Evolutionary conservation across 1,140 invertebrate species (phyloP).

Genomic region (Nilaparvata lugens): DNA sequence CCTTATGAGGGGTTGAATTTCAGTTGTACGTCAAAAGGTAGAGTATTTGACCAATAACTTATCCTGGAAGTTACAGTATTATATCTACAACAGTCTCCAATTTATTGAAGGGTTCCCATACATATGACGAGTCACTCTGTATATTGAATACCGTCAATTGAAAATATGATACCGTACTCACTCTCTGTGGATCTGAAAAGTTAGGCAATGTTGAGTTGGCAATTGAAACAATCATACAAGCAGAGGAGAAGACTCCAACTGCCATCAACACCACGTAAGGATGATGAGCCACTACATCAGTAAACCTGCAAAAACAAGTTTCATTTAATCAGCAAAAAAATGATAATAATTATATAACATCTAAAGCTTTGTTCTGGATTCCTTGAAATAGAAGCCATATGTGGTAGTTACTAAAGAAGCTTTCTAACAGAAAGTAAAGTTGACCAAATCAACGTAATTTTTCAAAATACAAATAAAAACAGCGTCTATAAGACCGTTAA

Average conservation of each 20-base stretch:
- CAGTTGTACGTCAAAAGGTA: too few species aligned
- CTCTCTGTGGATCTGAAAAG: slow-evolving; percentile 67
- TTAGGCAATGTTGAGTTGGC: slow-evolving; percentile 57
- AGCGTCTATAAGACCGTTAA: too few species aligned
- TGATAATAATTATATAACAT: background rate
- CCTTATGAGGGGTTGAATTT: too few species aligned
- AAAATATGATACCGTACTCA: too few species aligned
- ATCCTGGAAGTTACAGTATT: too few species aligned
- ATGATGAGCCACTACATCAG: slow-evolving; percentile 58
- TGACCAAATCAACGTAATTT: too few species aligned
- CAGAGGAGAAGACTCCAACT: slow-evolving; percentile 54
- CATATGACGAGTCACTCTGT: too few species aligned
- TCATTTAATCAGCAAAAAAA: background rate
- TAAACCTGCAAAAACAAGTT: slow-evolving; percentile 37
- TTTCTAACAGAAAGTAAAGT: background rate
- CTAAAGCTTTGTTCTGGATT: background rate
- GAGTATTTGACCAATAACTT: too few species aligned
- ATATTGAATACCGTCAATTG: background rate
- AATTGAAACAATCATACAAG: slow-evolving; percentile 61
- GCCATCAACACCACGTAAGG: slow-evolving; percentile 59
- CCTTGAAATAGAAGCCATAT: background rate
- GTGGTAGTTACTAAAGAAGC: background rate
- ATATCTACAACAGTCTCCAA: too few species aligned
- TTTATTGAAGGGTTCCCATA: too few species aligned
- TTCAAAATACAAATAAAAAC: too few species aligned